Evolutionary conservation across 2,113 vertebrate species (phyloP).

Genomic region (Pseudopodoces humilis): DNA sequence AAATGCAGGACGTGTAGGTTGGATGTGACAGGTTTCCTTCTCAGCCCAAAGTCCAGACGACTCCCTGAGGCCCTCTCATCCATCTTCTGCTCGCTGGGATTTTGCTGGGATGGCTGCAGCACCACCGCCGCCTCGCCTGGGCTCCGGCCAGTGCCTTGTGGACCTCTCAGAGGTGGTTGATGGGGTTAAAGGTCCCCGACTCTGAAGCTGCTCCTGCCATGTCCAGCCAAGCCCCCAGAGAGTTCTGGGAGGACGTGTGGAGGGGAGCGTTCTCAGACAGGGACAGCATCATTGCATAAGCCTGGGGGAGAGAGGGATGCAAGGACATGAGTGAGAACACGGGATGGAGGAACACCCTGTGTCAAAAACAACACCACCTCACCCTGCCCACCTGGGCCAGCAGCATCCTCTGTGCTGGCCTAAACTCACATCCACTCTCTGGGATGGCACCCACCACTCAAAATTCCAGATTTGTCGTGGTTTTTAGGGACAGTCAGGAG

Average conservation of each 20-base stretch:
- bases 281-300: conserved; percentile 99
- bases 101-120: conserved; percentile 41
- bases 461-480: accelerated
- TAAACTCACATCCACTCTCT: accelerated
- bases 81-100: conserved; percentile 54
- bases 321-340: neutral
- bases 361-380: neutral
- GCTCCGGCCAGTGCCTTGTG: conserved; percentile 40
- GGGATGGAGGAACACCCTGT: accelerated
- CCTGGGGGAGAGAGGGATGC: conserved; percentile 72
- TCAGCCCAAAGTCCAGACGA: conserved; percentile 7
- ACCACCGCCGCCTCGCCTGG: conserved; percentile 35
- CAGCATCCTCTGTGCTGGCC: neutral
- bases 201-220: conserved; percentile 90
- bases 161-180: conserved; percentile 92
- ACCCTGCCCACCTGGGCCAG: neutral
- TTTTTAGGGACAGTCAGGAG: neutral
- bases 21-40: conserved; percentile 7
- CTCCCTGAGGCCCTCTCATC: conserved; percentile 53
- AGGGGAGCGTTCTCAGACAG: conserved; percentile 94
- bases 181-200: conserved; percentile 91
- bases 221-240: conserved; percentile 97
- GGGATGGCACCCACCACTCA: neutral
- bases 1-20: neutral
- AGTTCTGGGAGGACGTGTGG: conserved; percentile 91